Evolutionary conservation across 1,140 invertebrate species (phyloP), one percentile per base, ranked within the genome.

Genomic region (Latrodectus geometricus): DNA sequence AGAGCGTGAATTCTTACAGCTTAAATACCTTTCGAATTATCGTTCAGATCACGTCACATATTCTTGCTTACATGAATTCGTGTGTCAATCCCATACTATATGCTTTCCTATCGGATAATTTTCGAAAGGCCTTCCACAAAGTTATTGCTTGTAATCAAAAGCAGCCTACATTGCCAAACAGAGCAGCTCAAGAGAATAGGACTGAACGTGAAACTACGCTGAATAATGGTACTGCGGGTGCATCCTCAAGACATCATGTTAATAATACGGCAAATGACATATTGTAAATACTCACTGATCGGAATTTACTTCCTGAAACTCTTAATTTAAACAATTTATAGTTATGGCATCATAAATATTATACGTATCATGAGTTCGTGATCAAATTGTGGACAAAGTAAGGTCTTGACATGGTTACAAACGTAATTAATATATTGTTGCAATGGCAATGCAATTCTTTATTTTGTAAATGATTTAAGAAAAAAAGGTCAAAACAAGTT

Each of bases 11-110:
- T 87, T 89, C 93, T 70, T 97, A 96, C 91, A 93, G 94, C 73
- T 92, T 94, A 23, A 93, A 91, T 1, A 90, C 93, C 12, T 92
- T 93, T 74, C 92, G 93, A 89, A 94, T 96, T 89, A 93, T 95
- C 20, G 92, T 95, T 8, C 96, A 97, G 91, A 96, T 97, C 87
- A 94, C 94, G 8, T 94, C 96, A 9, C 96, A 98, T 89, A 95
- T 97, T n/a, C 91, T 98, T 76, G 97, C 97, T 5, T 99, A 99
- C 91, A 96, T 95, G 91, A 98, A 98, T 92, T 96, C 96, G 88
- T 98, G 97, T 90, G 95, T 98, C 86, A 98, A 99, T 91, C 97
- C 97, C 0, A 96, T 99, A 86, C 93, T 99, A n/a, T 99, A 99
- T 91, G 97, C 96, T 0, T 96, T 97, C 90, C 92, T 97, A 0